phyloP scores from a whole-genome alignment of 2,113 vertebrate genomes.

The Oryzias curvinotus region DNA sequence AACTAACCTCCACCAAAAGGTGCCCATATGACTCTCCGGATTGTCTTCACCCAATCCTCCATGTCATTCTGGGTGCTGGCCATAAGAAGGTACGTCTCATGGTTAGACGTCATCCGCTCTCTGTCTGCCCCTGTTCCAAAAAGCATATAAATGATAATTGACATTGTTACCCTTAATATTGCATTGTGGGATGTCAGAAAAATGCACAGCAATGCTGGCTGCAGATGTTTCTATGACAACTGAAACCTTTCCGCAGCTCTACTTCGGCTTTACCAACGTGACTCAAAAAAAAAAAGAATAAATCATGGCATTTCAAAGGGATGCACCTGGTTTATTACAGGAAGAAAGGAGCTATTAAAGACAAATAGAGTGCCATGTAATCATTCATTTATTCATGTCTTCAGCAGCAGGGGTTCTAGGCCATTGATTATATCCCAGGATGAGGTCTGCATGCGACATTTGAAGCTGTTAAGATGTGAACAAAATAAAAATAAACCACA shows the following conservation, averaged over 20 bases:
- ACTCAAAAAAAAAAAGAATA: slow-evolving; percentile 4
- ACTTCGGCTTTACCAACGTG: slow-evolving; percentile 3
- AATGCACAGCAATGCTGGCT: slow-evolving; percentile 2
- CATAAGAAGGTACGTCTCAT: slow-evolving; percentile 99
- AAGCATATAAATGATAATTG: slow-evolving; percentile 34
- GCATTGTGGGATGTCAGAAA: too few relatives aligned
- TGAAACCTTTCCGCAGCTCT: slow-evolving; percentile 1
- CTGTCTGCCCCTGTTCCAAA: slow-evolving; percentile 85
- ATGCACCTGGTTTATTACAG: slow-evolving; percentile 14
- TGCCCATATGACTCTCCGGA: slow-evolving; percentile 97
- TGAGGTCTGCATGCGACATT: slow-evolving; percentile 37
- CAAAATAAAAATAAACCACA: slow-evolving; percentile 4
- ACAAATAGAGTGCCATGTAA: slow-evolving; percentile 23
- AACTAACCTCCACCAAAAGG: slow-evolving; percentile 97
- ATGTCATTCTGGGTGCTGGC: slow-evolving; percentile 98
- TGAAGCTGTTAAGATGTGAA: slow-evolving; percentile 32
- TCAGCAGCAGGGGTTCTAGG: slow-evolving; percentile 21
- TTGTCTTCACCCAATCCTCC: slow-evolving; percentile 99
- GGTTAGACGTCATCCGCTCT: slow-evolving; percentile 97
- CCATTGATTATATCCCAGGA: slow-evolving; percentile 43
- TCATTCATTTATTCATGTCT: slow-evolving; percentile 58
- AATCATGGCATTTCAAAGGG: background rate
- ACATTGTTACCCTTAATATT: background rate
- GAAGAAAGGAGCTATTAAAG: slow-evolving; percentile 16
- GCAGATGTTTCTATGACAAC: slow-evolving; percentile 29